Evolutionary conservation across 2,113 vertebrate genomes (phyloP).

Genomic region (Penelope pileata): DNA sequence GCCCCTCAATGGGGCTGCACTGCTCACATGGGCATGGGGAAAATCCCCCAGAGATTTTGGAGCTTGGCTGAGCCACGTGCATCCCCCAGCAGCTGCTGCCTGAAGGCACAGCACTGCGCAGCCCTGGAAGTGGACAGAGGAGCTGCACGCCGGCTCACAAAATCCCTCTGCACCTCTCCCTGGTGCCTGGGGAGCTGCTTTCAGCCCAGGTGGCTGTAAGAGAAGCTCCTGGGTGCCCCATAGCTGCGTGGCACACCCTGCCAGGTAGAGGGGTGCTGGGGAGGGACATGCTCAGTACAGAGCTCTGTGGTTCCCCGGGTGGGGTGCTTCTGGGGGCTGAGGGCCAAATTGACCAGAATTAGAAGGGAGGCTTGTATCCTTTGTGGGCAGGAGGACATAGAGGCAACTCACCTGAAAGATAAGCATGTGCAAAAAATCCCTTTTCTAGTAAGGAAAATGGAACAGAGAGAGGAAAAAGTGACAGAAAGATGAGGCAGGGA

Average conservation of each 20-base stretch:
- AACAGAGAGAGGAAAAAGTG: neutral
- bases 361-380: neutral
- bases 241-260: neutral
- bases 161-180: neutral
- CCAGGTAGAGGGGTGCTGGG: neutral
- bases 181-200: neutral
- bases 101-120: neutral
- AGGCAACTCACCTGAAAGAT: neutral
- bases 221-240: neutral
- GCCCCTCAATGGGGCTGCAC: rapidly evolving
- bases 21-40: rapidly evolving
- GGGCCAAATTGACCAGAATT: neutral
- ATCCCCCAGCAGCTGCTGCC: neutral
- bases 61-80: neutral
- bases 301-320: rapidly evolving
- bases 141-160: neutral
- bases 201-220: neutral
- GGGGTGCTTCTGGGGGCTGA: rapidly evolving
- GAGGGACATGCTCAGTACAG: neutral
- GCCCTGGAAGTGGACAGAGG: neutral
- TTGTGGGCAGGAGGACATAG: neutral
- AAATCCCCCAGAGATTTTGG: neutral
- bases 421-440: rapidly evolving
- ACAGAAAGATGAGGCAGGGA: neutral
- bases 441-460: neutral